Percentiles rank a stretch among this genome's conserved stretches.
Evolutionary conservation across 1,140 invertebrate species (phyloP).

Genomic region (Holcopasites calliopsidis): DNA sequence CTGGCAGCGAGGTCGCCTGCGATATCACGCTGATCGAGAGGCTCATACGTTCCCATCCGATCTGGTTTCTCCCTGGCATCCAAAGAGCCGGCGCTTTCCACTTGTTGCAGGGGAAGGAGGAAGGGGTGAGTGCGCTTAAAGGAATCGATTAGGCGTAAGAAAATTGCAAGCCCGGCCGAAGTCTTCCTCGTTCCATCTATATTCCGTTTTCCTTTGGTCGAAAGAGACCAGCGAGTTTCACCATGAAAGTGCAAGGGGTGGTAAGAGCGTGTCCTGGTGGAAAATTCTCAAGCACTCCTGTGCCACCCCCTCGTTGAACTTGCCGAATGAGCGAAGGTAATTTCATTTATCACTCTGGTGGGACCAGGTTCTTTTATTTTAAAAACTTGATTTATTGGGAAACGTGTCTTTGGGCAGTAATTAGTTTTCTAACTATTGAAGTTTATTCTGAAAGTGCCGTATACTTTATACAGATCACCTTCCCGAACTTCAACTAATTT

Average conservation of each 20-base stretch:
- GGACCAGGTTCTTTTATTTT: neutral
- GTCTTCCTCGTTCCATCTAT: neutral
- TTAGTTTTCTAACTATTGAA: no score
- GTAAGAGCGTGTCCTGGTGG: neutral
- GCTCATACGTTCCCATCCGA: slow-evolving; percentile 93
- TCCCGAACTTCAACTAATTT: no score
- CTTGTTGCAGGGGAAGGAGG: slow-evolving; percentile 94
- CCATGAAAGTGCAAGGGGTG: neutral
- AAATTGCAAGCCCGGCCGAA: slow-evolving; percentile 2
- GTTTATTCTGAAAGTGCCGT: no score
- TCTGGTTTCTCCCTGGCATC: slow-evolving; percentile 97
- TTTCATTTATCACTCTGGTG: neutral
- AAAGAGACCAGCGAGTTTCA: slow-evolving; percentile 1
- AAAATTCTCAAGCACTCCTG: slow-evolving; percentile 1
- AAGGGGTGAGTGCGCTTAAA: slow-evolving; percentile 86
- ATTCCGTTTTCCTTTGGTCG: neutral
- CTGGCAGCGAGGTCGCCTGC: slow-evolving; percentile 81
- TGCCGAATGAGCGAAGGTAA: neutral
- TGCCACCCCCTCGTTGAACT: neutral
- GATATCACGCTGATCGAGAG: slow-evolving; percentile 92
- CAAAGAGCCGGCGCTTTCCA: slow-evolving; percentile 95
- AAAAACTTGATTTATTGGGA: no score
- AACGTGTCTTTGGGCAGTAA: no score
- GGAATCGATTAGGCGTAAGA: slow-evolving; percentile 35
- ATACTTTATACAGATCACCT: no score